Evolutionary conservation across 2,113 vertebrate species (phyloP).

Genomic region (Dissostichus mawsoni): DNA sequence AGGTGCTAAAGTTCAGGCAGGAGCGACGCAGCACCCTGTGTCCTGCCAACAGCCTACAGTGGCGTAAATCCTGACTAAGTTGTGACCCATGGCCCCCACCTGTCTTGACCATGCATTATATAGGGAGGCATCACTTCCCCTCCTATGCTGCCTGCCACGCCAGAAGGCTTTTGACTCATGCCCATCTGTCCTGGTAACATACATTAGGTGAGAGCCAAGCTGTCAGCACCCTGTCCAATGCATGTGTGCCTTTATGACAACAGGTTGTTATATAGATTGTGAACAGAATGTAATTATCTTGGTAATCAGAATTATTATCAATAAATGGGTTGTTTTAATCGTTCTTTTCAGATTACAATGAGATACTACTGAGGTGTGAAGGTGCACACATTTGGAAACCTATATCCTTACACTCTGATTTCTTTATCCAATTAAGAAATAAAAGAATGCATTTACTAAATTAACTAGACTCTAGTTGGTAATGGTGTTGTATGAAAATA

Average conservation of each 20-base stretch:
- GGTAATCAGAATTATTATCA: neutral
- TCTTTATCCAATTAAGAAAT: neutral
- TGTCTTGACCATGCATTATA: constrained; percentile 79
- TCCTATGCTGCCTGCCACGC: constrained; percentile 70
- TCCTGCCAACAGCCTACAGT: constrained; percentile 82
- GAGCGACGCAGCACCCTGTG: constrained; percentile 79
- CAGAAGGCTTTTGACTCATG: constrained; percentile 88
- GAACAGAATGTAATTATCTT: constrained; percentile 52
- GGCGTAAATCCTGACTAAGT: constrained; percentile 81
- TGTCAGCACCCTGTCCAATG: constrained; percentile 68
- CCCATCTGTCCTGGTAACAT: constrained; percentile 85
- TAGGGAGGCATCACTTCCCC: constrained; percentile 58
- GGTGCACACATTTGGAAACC: neutral
- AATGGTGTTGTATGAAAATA: neutral
- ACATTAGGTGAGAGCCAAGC: constrained; percentile 79
- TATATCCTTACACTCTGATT: neutral
- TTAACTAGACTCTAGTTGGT: neutral
- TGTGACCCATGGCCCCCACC: constrained; percentile 83
- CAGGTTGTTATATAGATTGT: constrained; percentile 48
- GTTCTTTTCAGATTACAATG: constrained; percentile 11
- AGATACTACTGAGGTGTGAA: neutral
- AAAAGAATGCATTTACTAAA: neutral
- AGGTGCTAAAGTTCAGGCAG: constrained; percentile 85
- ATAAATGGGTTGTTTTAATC: constrained; percentile 21
- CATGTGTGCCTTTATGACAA: constrained; percentile 60